These are phyloP conservation scores for Zoanthus solanderi DNA, from an alignment of 92 coral and sea anemone genomes.

Conservation along the genomic window DNA sequence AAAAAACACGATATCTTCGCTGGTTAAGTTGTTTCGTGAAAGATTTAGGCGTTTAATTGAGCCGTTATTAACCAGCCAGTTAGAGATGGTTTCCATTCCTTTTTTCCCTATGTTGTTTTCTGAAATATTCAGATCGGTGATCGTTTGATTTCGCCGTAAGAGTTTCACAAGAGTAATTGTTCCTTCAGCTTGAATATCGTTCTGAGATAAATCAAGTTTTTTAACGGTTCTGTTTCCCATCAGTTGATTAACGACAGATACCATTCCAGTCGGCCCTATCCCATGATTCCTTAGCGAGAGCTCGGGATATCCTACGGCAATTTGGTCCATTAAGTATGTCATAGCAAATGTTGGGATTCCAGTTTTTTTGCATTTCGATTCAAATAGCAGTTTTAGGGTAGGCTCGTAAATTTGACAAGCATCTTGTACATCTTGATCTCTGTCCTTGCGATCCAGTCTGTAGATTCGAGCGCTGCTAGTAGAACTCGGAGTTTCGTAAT, in stretches of 20 bases:
- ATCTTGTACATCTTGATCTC: conserved; percentile 87
- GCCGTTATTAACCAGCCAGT: conserved; percentile 77
- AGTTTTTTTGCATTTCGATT: conserved; percentile 66
- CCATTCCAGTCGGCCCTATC: conserved; percentile 85
- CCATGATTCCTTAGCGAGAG: conserved; percentile 90
- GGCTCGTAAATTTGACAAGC: conserved; percentile 85
- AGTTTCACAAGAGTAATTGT: conserved; percentile 75
- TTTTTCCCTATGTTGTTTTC: conserved; percentile 81
- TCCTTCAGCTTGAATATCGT: conserved; percentile 84
- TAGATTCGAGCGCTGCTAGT: conserved; percentile 59
- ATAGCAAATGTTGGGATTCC: conserved; percentile 85
- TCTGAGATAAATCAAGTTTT: conserved; percentile 84
- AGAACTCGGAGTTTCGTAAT: conserved; percentile 19
- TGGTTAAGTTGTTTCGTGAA: conserved; percentile 78
- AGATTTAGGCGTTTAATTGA: conserved; percentile 67
- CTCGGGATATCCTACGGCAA: conserved; percentile 78
- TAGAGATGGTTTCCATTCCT: conserved; percentile 78
- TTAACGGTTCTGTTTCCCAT: conserved; percentile 77
- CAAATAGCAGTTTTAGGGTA: conserved; percentile 67
- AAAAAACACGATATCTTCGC: conserved; percentile 74
- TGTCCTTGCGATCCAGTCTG: conserved; percentile 90
- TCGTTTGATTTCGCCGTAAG: conserved; percentile 69
- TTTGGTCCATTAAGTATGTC: conserved; percentile 83
- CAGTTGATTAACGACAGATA: conserved; percentile 82
- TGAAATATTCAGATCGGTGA: conserved; percentile 75